Base-by-base conservation (phyloP, 1,140 invertebrate genomes). In the Brachionus sp. region DNA sequence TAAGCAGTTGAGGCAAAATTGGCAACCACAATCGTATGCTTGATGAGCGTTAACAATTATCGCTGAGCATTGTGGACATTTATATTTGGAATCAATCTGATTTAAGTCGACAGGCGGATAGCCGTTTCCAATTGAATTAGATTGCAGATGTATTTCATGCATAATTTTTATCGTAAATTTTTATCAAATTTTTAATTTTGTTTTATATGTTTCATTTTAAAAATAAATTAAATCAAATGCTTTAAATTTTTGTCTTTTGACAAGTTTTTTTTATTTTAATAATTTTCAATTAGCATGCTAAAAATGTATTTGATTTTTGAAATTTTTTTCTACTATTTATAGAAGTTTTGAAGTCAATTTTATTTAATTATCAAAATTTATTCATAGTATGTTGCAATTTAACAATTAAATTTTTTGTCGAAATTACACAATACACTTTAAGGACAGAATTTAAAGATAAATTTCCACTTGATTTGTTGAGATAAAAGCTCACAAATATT, bases 21-120 rank as follows among this genome's bases (percentile, higher is more conserved):
- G 70, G 44, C 70, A 75, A 9, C 70, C 70, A 42, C 70, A 75
- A 25, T 75, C 70, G n/a, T 75, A 16, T 25, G 70, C 39, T 46
- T 75, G 70, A 33, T 75, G 70, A 29, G 42, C 70, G 23, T 75
- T 46, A 12, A 75, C 5, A 13, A 75, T 75, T 44, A 75, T 10
- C 5, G 23, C 19, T 13, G 6, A 12, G 10, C 70, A 75, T 29
- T 46, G 19, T 4, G 70, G 70, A 50, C 70, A 75, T n/a, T 75
- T 75, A 39, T 16, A 75, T 75, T 75, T 75, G 2, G 12, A 10
- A 19, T 44, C 39, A 23, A 75, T 75, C 19, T 46, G 1, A 13
- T 7, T 46, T 2, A 39, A 19, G 39, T 75, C 70, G n/a, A 75
- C 9, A 13, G 70, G 70, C 12, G 70, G 70, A 75, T 75, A 70